These are phyloP conservation scores for Engraulis encrasicolus DNA, from an alignment of 2,113 vertebrate genomes.

Conservation along the genomic window DNA sequence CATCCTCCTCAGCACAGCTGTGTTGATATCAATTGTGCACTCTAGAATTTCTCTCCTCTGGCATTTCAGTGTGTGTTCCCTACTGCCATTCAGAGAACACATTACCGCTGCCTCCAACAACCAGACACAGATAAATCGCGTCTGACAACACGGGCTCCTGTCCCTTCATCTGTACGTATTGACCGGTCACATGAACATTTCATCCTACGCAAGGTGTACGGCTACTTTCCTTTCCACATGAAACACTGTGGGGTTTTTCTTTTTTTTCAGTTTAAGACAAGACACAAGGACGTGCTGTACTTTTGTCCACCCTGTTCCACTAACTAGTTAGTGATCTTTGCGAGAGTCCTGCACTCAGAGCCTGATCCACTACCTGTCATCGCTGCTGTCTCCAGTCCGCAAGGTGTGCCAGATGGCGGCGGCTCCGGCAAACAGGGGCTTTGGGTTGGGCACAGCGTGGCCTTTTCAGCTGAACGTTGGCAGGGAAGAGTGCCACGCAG, in stretches of 20 bases:
- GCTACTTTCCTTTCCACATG: background rate
- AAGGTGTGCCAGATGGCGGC: slow-evolving; percentile 21
- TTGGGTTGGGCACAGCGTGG: slow-evolving; percentile 56
- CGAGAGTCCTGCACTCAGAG: background rate
- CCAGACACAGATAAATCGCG: slow-evolving; percentile 48
- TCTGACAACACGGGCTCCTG: slow-evolving; percentile 45
- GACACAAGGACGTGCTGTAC: background rate
- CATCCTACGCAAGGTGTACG: slow-evolving; percentile 7
- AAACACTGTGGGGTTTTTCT: background rate
- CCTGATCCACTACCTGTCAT: background rate
- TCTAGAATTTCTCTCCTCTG: too few relatives aligned
- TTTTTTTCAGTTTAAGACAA: background rate
- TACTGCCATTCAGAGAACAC: slow-evolving; percentile 65
- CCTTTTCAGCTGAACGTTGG: slow-evolving; percentile 61
- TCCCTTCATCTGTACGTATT: slow-evolving; percentile 30
- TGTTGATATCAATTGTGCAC: slow-evolving; percentile 40
- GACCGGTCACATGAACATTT: slow-evolving; percentile 64
- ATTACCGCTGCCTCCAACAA: slow-evolving; percentile 46
- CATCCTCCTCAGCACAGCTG: background rate
- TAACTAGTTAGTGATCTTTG: background rate
- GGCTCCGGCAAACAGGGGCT: slow-evolving; percentile 30
- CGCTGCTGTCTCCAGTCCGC: background rate
- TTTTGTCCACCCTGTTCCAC: background rate
- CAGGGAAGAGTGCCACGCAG: slow-evolving; percentile 45
- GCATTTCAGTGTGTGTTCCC: slow-evolving; percentile 57